Conservation (phyloP, 2,888 invertebrate genomes). For the Entomobrya multifasciata region DNA sequence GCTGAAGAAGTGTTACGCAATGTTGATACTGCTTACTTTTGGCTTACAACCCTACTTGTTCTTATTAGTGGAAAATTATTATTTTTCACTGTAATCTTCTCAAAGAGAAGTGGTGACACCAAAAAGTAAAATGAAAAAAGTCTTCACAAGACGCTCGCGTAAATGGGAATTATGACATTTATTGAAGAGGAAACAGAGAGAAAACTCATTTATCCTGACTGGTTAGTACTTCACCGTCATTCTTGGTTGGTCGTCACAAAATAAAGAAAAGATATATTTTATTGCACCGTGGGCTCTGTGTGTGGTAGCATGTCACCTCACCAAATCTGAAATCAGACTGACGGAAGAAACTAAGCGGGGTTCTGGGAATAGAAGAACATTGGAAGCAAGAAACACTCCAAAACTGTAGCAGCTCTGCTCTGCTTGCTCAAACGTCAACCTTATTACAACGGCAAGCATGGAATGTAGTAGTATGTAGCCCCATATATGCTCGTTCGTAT, state of each 20-base stretch:
- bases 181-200: conserved; percentile 69
- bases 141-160: conserved; percentile 64
- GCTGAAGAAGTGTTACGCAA: background rate
- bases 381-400: background rate
- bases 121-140: conserved; percentile 63
- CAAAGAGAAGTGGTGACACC: conserved; percentile 45
- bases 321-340: conserved; percentile 72
- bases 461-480: background rate
- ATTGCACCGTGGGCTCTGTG: conserved; percentile 38
- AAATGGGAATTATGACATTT: conserved; percentile 71
- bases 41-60: too few relatives aligned
- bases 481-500: background rate
- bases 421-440: conserved; percentile 2
- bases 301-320: conserved; percentile 63
- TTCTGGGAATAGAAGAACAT: conserved; percentile 59
- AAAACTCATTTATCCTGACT: conserved; percentile 68
- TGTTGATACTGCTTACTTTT: too few relatives aligned
- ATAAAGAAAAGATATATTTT: conserved; percentile 28
- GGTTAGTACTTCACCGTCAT: conserved; percentile 17
- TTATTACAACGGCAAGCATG: background rate
- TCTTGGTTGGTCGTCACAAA: conserved; percentile 17
- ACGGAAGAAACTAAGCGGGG: conserved; percentile 71
- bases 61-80: background rate
- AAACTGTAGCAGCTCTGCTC: background rate
- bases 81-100: conserved; percentile 7